Evolutionary conservation across 2,888 invertebrate genomes (phyloP).

Genomic region (Drosophila testacea): DNA sequence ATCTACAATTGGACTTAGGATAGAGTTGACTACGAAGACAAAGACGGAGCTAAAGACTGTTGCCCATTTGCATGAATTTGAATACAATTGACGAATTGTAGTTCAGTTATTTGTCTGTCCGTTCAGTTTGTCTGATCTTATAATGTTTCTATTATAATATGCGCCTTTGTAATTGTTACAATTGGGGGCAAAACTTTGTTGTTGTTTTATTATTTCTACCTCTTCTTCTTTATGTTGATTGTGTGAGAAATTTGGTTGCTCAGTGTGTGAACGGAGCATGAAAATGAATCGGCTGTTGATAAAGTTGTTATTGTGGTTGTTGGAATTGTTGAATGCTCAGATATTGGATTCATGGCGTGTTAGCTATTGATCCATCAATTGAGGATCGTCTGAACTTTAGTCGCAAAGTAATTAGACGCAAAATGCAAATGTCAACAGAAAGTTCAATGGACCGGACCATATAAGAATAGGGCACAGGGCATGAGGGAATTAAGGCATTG

Average conservation of each 20-base stretch:
- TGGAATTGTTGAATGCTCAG: background rate
- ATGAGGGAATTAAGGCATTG: slow-evolving; percentile 8
- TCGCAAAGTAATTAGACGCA: slow-evolving; percentile 64
- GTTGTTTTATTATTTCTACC: slow-evolving; percentile 1
- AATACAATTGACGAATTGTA: slow-evolving; percentile 80
- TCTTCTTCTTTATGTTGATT: slow-evolving; percentile 9
- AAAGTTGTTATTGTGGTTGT: slow-evolving; percentile 47
- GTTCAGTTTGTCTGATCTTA: slow-evolving; percentile 54
- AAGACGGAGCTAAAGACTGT: slow-evolving; percentile 16
- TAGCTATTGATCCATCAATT: slow-evolving; percentile 69
- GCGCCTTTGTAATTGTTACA: slow-evolving; percentile 30
- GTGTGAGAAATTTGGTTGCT: slow-evolving; percentile 68
- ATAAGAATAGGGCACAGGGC: background rate
- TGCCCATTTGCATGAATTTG: slow-evolving; percentile 78
- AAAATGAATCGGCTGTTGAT: slow-evolving; percentile 53
- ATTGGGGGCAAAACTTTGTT: slow-evolving; percentile 41
- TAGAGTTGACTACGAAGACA: background rate
- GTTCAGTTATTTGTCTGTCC: slow-evolving; percentile 47
- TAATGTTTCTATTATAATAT: slow-evolving; percentile 77
- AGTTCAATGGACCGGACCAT: slow-evolving; percentile 60
- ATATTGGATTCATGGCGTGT: slow-evolving; percentile 59
- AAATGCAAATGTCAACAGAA: slow-evolving; percentile 74
- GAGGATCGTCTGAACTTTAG: slow-evolving; percentile 65
- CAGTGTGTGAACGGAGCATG: slow-evolving; percentile 71
- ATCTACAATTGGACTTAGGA: background rate